Conservation (phyloP, 2,888 invertebrate species). For the Stenolophus ochropezus region DNA sequence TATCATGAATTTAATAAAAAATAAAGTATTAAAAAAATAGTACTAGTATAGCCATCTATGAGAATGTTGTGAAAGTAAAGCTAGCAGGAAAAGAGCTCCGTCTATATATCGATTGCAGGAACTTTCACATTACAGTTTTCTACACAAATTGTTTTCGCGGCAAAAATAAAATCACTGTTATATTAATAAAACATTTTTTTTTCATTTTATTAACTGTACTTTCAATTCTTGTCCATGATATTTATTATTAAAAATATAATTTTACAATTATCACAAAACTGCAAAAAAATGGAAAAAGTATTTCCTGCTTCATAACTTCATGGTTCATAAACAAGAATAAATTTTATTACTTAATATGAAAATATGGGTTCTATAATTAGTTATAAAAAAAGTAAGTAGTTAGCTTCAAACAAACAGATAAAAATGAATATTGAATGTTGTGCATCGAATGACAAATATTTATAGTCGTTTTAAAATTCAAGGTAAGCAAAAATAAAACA, state of each 20-base stretch:
- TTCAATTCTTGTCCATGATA: too few relatives aligned
- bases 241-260: too few relatives aligned
- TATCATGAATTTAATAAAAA: background rate
- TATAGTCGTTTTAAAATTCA: constrained; percentile 48
- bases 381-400: constrained; percentile 12
- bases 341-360: too few relatives aligned
- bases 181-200: background rate
- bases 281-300: too few relatives aligned
- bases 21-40: background rate
- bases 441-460: constrained; percentile 27
- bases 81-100: background rate
- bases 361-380: too few relatives aligned
- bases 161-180: background rate
- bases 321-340: too few relatives aligned
- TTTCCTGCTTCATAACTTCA: too few relatives aligned
- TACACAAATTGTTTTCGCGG: background rate
- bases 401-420: background rate
- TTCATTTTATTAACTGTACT: background rate
- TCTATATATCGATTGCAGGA: background rate
- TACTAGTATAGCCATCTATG: constrained; percentile 5
- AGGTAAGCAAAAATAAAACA: constrained; percentile 50
- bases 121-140: background rate
- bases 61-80: background rate
- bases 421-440: background rate
- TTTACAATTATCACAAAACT: too few relatives aligned